These are phyloP conservation scores for Monopterus albus DNA, from an alignment of 2,113 vertebrate genomes.

Conservation along the genomic window DNA sequence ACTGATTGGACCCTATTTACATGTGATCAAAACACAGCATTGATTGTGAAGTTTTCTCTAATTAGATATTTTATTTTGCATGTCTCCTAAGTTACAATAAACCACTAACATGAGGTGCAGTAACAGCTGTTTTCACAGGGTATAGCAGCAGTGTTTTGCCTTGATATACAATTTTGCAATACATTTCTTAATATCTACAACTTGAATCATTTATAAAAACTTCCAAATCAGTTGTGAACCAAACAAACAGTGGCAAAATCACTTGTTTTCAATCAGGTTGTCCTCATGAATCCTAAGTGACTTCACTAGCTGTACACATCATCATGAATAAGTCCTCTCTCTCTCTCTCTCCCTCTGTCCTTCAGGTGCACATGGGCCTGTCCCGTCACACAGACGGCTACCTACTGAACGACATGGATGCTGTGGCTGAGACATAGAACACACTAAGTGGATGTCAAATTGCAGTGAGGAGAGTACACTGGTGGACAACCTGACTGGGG, in stretches of 20 bases:
- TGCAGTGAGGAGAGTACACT: too few relatives aligned
- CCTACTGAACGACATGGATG: constrained; percentile 85
- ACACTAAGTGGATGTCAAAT: background rate
- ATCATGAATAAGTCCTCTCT: background rate
- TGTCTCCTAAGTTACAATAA: background rate
- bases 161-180: too few relatives aligned
- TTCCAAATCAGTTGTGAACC: background rate
- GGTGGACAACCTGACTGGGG: too few relatives aligned
- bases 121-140: background rate
- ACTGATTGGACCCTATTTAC: background rate
- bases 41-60: constrained; percentile 1
- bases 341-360: constrained; percentile 36
- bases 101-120: constrained; percentile 7
- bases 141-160: too few relatives aligned
- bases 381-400: constrained; percentile 84
- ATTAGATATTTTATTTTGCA: too few relatives aligned
- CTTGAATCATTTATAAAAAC: background rate
- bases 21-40: constrained; percentile 4
- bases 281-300: background rate
- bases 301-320: too few relatives aligned
- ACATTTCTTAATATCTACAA: background rate
- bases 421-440: constrained; percentile 59
- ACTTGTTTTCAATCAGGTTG: background rate
- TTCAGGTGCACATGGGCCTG: constrained; percentile 81
- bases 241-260: background rate